Base-by-base conservation (phyloP, 2,113 vertebrate species). In the Melanerpes aurifrons region DNA sequence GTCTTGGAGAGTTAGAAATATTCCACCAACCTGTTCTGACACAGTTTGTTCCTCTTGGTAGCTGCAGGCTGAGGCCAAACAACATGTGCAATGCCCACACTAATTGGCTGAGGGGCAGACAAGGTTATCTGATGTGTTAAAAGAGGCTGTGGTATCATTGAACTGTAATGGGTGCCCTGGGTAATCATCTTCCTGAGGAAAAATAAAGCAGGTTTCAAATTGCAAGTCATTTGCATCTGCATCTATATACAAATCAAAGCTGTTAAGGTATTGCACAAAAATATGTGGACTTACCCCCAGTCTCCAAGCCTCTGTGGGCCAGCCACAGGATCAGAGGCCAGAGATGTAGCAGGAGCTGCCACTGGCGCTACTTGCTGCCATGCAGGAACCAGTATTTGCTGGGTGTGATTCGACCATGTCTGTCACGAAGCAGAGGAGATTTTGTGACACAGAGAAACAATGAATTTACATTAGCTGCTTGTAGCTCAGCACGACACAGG, bases 21-120 rank as follows among this genome's bases (percentile, higher is more conserved):
- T 14, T 56, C 68, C 40, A 98, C 98, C 61, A 61, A 99, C 99
- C 99, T 99, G 98, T 99, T 99, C 90, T 97, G 97, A 97, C 98
- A 99, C 70, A 98, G 97, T 96, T 98, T 99, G 92, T 98, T 98
- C 97, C 99, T 98, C 97, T 99, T 99, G 95, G 98, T 98, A 95
- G 98, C 97, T 90, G 98, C 97, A 91, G 98, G 98, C 96, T 99
- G 99, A 72, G 99, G 99, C 99, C 99, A 99, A 94, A 99, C 98
- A 80, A 99, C 98, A 40, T 99, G 99, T 96, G 99, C 99, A 88
- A 99, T 99, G 96, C 99, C 99, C 98, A 99, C 98, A 72, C 98
- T 99, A 95, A 99, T 98, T 82, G 99, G 99, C 97, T 99, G 99
- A 93, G 99, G 98, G 94, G 98, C 98, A 48, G 99, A 98, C 96